Evolutionary conservation across 2,113 vertebrate genomes (phyloP), one percentile per base, ranked within the genome.

Genomic region (Nerophis lumbriciformis): DNA sequence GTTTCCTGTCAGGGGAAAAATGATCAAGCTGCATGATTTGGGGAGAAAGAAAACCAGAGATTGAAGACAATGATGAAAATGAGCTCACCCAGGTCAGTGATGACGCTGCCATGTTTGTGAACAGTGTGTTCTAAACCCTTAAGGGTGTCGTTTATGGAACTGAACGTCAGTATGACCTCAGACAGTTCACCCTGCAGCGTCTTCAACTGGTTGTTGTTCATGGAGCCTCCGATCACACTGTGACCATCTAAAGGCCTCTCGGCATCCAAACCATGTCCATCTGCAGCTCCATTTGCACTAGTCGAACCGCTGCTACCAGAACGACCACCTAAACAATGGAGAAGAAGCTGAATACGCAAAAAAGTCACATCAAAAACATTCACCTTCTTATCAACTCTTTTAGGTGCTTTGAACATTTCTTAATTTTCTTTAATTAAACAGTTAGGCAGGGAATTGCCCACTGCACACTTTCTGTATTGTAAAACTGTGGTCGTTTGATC

Each of bases 101-200:
- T 90, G 59, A 93, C 90, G 1, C 94, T 92, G 5, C 91, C 87
- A 14, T 97, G 96, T 73, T 94, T 92, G 12, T 93, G 93, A 52
- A 95, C 85, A 0, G 79, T 89, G 60, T 94, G 90, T 76, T 95
- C 94, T 4, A 97, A 88, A 5, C 88, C 92, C 6, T 91, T 92
- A 61, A 97, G 75, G 0, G 94, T 94, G 82, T 93, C 91, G 0
- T 97, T 97, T 69, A 97, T 90, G 61, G 92, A 90, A 49, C 90
- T 91, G 77, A 97, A 93, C 48, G 90, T 90, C 9, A 93, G 73
- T 39, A 96, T 92, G 16, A 94, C 92, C 6, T 89, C 88, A 0
- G 90, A 90, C 14, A 98, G 81, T 71, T 96, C 90, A 0, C 86
- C 91, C 56, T 94, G 95, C 62, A 98, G 85, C 0, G 76, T 88